Percentiles rank a stretch among this genome's conserved stretches.
Conservation (phyloP, 2,113 vertebrate species). For the Alethe castanea region DNA sequence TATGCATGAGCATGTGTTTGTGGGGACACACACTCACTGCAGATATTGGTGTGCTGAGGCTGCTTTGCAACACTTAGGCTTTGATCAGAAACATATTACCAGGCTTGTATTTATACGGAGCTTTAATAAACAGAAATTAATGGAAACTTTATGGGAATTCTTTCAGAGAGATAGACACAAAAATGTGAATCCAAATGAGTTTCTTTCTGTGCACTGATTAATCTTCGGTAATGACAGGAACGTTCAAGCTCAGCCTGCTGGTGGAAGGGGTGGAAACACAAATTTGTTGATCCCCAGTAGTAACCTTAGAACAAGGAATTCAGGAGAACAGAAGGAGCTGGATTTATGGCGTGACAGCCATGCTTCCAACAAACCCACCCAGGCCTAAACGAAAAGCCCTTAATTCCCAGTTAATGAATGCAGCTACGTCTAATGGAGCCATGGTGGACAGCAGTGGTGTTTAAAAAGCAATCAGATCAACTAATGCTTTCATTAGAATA, state of each 20-base stretch:
- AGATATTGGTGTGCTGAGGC: background rate
- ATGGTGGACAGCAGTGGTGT: constrained; percentile 26
- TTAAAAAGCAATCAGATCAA: constrained; percentile 64
- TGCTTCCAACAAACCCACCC: background rate
- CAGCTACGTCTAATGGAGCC: background rate
- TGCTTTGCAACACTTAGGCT: background rate
- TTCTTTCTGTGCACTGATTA: background rate
- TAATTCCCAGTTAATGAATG: background rate
- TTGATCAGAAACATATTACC: background rate
- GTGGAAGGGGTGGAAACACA: background rate
- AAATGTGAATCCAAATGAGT: background rate
- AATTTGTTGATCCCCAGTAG: background rate
- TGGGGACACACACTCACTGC: background rate
- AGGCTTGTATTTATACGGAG: background rate
- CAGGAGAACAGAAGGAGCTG: background rate
- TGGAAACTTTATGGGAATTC: background rate
- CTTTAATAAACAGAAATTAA: background rate
- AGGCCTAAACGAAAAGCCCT: background rate
- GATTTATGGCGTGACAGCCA: background rate
- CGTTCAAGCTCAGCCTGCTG: background rate
- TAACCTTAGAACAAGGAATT: background rate
- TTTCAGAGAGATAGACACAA: background rate
- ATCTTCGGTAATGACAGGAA: background rate
- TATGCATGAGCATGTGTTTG: background rate
- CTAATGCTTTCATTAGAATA: constrained; percentile 64